Percentiles rank a stretch among this genome's conserved stretches.
phyloP scores from a whole-genome alignment of 2,113 vertebrate species.

The Pipa parva region DNA sequence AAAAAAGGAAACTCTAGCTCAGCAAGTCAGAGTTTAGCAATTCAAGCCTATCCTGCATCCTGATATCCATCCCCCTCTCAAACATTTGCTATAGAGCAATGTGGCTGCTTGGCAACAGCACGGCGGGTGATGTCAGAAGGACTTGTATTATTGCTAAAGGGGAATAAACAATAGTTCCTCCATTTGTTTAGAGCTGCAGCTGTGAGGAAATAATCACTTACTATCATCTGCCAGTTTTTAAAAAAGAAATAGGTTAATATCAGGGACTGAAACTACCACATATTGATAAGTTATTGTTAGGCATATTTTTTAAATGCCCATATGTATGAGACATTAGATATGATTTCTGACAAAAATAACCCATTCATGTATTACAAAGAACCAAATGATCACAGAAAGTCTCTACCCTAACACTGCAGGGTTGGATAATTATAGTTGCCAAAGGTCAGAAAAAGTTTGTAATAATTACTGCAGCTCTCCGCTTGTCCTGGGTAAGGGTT shows the following conservation, averaged over 20 bases:
- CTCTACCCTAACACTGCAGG: no score
- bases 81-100: not conserved
- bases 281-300: not conserved
- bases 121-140: slow-evolving; percentile 11
- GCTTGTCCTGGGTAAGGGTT: no score
- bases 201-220: slow-evolving; percentile 38
- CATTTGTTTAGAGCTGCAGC: slow-evolving; percentile 33
- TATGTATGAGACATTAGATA: no score
- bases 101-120: slow-evolving; percentile 34
- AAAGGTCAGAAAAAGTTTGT: no score
- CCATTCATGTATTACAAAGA: no score
- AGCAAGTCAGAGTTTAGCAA: slow-evolving; percentile 14
- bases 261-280: slow-evolving; percentile 7
- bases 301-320: no score
- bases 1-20: slow-evolving; percentile 25
- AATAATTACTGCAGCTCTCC: no score
- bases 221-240: slow-evolving; percentile 43
- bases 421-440: no score
- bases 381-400: no score
- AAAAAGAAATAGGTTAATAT: slow-evolving; percentile 42
- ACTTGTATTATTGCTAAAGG: slow-evolving; percentile 33
- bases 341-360: no score
- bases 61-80: not conserved
- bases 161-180: slow-evolving; percentile 30
- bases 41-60: not conserved